phyloP scores from a whole-genome alignment of 2,113 vertebrate species.

The Aptenodytes patagonicus region DNA sequence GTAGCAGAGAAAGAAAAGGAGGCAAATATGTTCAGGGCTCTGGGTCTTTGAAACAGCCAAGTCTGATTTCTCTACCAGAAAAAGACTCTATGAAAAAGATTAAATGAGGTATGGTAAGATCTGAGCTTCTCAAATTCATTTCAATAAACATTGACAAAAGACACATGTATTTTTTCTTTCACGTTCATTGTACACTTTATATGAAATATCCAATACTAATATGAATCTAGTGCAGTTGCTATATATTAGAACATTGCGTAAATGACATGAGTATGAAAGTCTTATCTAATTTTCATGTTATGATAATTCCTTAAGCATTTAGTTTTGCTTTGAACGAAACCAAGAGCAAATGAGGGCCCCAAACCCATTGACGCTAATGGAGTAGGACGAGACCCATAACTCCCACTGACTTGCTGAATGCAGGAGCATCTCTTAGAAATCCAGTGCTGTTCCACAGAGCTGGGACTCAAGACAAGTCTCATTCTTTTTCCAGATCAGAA shows the following conservation, averaged over 20 bases:
- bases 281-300: background rate
- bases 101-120: background rate
- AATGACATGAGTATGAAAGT: background rate
- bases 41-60: background rate
- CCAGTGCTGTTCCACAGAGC: background rate
- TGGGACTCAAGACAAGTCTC: background rate
- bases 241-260: background rate
- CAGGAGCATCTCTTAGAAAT: background rate
- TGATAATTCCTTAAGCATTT: background rate
- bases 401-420: background rate
- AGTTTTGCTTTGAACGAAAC: background rate
- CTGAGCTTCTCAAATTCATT: background rate
- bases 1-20: background rate
- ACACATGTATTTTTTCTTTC: background rate
- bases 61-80: background rate
- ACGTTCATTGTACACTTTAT: background rate
- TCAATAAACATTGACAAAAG: background rate
- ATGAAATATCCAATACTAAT: background rate
- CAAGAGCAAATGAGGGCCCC: background rate
- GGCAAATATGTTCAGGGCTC: background rate
- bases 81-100: background rate
- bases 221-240: background rate
- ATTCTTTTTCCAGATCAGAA: background rate
- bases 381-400: background rate
- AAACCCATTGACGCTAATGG: background rate